Percentiles rank a stretch among this genome's conserved stretches.
Conservation (phyloP, 2,888 invertebrate genomes). For the Epistrophe grossulariae region DNA sequence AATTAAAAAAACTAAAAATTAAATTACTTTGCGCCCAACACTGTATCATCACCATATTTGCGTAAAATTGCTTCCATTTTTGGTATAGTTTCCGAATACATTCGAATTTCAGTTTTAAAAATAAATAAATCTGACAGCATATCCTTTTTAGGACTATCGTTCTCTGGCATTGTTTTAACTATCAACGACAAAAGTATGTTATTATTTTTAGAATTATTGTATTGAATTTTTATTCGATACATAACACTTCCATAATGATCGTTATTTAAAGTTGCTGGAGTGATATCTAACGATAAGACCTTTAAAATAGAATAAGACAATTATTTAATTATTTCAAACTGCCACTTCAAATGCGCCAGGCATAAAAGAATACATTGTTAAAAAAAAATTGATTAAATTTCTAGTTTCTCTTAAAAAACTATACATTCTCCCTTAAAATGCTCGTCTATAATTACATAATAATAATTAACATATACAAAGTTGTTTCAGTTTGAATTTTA, state of each 20-base stretch:
- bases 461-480: too few relatives aligned
- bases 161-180: slow-evolving; percentile 79
- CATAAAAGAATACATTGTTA: neutral
- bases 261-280: slow-evolving; percentile 75
- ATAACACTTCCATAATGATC: slow-evolving; percentile 78
- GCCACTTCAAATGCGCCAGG: too few relatives aligned
- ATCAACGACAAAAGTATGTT: slow-evolving; percentile 75
- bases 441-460: too few relatives aligned
- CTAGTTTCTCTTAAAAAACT: neutral
- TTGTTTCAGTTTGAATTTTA: too few relatives aligned
- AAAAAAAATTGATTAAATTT: neutral
- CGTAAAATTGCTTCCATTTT: slow-evolving; percentile 78
- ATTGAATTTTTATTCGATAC: slow-evolving; percentile 74
- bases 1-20: neutral
- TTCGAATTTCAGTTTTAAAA: slow-evolving; percentile 79
- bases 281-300: slow-evolving; percentile 57
- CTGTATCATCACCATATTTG: slow-evolving; percentile 77
- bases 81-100: slow-evolving; percentile 79
- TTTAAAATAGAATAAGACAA: neutral
- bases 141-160: slow-evolving; percentile 78
- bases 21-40: slow-evolving; percentile 75
- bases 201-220: slow-evolving; percentile 1
- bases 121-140: slow-evolving; percentile 76
- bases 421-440: neutral
- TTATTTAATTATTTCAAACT: neutral